Conservation (phyloP, 2,888 invertebrate genomes). For the Notodonta ziczac region DNA sequence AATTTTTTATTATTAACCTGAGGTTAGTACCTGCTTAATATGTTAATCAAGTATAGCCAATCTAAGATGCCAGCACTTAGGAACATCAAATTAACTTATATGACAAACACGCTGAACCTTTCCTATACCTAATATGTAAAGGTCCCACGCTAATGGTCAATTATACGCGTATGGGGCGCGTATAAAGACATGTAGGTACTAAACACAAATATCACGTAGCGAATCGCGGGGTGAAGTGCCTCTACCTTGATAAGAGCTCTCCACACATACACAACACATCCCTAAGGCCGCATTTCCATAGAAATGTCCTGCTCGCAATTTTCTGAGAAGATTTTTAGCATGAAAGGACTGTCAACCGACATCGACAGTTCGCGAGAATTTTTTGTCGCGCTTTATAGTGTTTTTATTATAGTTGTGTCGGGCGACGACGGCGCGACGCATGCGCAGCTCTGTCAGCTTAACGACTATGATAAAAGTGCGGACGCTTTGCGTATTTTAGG, state of each 20-base stretch:
- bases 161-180: slow-evolving; percentile 2
- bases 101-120: too few species aligned
- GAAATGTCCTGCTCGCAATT: slow-evolving; percentile 18
- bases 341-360: slow-evolving; percentile 22
- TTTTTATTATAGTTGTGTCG: slow-evolving; percentile 27
- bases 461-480: not conserved
- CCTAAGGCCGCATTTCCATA: slow-evolving; percentile 9
- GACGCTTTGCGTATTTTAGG: not conserved
- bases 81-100: too few species aligned
- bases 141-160: not conserved
- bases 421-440: slow-evolving; percentile 24
- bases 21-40: too few species aligned
- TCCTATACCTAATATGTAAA: too few species aligned
- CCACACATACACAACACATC: slow-evolving; percentile 1
- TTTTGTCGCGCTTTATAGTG: slow-evolving; percentile 21
- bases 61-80: too few species aligned
- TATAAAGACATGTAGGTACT: slow-evolving; percentile 2
- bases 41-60: too few species aligned
- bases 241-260: not conserved
- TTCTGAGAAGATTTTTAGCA: slow-evolving; percentile 13
- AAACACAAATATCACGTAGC: not conserved
- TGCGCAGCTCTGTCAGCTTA: slow-evolving; percentile 20
- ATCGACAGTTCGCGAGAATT: slow-evolving; percentile 21
- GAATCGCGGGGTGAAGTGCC: not conserved
- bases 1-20: too few species aligned